Percentiles rank a stretch among this genome's conserved stretches.
Evolutionary conservation across 92 coral and sea anemone species (phyloP).

Genomic region (Hydrozoanthus gracilis): DNA sequence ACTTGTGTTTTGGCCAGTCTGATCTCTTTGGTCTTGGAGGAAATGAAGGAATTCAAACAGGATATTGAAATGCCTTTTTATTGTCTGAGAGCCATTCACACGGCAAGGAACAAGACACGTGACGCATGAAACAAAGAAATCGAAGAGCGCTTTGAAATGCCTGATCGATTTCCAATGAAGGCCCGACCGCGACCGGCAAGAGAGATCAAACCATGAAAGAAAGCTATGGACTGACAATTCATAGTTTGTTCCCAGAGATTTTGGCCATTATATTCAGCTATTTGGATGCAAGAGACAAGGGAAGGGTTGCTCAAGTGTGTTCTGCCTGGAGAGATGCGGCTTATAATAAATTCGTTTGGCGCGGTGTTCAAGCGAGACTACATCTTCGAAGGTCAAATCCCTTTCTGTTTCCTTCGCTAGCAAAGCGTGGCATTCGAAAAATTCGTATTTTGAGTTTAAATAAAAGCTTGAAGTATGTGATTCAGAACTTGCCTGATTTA

Average conservation of each 20-base stretch:
- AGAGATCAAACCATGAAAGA: constrained; percentile 71
- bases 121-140: constrained; percentile 55
- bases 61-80: constrained; percentile 38
- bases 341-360: constrained; percentile 94
- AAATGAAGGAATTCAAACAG: constrained; percentile 44
- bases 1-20: constrained; percentile 5
- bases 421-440: constrained; percentile 98
- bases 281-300: constrained; percentile 96
- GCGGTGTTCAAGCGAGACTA: constrained; percentile 97
- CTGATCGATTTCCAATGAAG: constrained; percentile 55
- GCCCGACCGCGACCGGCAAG: constrained; percentile 50
- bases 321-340: constrained; percentile 97
- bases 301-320: constrained; percentile 97
- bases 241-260: constrained; percentile 98
- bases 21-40: constrained; percentile 10
- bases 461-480: constrained; percentile 90
- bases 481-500: constrained; percentile 89
- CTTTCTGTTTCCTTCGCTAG: constrained; percentile 95
- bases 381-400: constrained; percentile 98
- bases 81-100: constrained; percentile 39
- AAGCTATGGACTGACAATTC: constrained; percentile 73
- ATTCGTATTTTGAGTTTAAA: constrained; percentile 95
- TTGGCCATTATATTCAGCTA: constrained; percentile 95
- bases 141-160: constrained; percentile 83
- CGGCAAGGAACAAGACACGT: constrained; percentile 23